Percentiles rank a stretch among this genome's conserved stretches.
phyloP scores from a whole-genome alignment of 2,797 vertebrate species.

The Diplodus puntazzo region DNA sequence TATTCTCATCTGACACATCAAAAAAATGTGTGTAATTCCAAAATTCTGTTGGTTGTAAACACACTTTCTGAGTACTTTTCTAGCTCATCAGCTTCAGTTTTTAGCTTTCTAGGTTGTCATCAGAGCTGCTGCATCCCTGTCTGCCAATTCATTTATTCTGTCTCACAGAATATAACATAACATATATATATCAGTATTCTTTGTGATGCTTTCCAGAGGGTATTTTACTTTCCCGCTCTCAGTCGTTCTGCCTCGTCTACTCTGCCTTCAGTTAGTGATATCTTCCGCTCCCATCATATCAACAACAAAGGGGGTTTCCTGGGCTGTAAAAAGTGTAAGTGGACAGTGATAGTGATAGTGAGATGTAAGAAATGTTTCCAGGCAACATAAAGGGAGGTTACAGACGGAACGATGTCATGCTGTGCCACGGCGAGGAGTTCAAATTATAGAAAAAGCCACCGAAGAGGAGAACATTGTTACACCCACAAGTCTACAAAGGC shows the following conservation, averaged over 20 bases:
- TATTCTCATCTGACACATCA: neutral
- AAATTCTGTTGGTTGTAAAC: neutral
- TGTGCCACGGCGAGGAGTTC: constrained; percentile 21
- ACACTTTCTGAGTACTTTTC: neutral
- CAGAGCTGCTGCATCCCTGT: neutral
- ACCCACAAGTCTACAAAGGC: constrained; percentile 23
- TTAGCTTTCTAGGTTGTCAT: neutral
- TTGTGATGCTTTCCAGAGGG: neutral
- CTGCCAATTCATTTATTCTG: neutral
- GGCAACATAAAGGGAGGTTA: neutral
- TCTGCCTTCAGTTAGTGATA: constrained; percentile 3
- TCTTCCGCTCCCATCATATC: neutral
- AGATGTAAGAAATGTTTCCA: constrained; percentile 22
- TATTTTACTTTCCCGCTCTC: constrained; percentile 3
- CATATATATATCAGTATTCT: neutral
- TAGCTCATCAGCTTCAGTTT: neutral
- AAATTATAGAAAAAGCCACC: constrained; percentile 9
- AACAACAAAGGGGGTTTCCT: neutral
- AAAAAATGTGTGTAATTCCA: neutral
- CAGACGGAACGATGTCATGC: neutral
- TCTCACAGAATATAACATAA: neutral
- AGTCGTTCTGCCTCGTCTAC: neutral
- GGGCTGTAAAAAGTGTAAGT: neutral
- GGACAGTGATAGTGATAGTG: neutral
- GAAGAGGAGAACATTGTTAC: constrained; percentile 7